phyloP scores from a whole-genome alignment of 2,113 vertebrate species.

The Catagonus wagneri region DNA sequence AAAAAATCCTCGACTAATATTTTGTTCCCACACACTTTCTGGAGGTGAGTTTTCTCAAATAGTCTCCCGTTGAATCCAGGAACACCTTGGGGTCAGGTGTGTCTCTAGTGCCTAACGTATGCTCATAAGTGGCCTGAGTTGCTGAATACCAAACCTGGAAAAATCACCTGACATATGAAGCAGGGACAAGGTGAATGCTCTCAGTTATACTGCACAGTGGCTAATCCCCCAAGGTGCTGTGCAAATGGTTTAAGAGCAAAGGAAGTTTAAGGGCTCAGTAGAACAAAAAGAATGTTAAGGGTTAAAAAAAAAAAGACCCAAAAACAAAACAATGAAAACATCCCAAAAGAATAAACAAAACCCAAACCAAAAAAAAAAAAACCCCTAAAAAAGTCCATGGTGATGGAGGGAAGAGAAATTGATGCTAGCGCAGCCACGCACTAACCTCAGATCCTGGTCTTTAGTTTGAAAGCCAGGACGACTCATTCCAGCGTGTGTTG shows the following conservation, averaged over 20 bases:
- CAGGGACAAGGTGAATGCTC: not conserved
- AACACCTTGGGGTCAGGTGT: not conserved
- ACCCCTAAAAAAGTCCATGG: not conserved
- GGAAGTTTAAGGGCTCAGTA: not conserved
- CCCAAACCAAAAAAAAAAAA: not conserved
- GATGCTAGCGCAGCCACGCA: not conserved
- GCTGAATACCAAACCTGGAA: not conserved
- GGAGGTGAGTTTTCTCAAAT: not conserved
- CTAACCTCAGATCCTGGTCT: not conserved
- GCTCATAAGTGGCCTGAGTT: not conserved
- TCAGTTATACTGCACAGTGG: not conserved
- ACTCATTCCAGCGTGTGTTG: not conserved
- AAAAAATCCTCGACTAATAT: not conserved
- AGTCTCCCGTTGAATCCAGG: not conserved
- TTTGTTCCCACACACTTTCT: not conserved
- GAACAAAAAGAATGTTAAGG: not conserved
- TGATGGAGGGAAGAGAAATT: not conserved
- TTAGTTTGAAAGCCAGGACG: not conserved
- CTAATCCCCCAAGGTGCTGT: not conserved
- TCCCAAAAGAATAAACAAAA: not conserved
- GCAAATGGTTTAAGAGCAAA: constrained; percentile 42
- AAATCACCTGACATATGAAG: not conserved
- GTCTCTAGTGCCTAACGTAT: not conserved
- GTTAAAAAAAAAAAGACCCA: not conserved
- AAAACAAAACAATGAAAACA: not conserved